Percentiles rank a stretch among this genome's conserved stretches.
phyloP scores from a whole-genome alignment of 2,113 vertebrate species.

The Tupaia tana region DNA sequence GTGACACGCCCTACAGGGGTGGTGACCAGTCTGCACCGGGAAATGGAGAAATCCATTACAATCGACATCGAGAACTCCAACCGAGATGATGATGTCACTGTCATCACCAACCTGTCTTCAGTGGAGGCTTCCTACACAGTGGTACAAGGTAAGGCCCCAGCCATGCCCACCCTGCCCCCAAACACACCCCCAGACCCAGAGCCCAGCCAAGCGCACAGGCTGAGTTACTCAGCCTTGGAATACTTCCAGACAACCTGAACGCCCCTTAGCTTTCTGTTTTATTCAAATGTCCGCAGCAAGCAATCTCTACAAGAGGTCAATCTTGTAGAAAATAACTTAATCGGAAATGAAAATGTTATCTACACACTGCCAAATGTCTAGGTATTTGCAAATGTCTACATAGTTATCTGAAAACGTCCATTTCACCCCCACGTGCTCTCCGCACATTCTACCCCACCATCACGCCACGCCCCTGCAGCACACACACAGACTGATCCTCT shows the following conservation, averaged over 20 bases:
- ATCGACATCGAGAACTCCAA: slow-evolving; percentile 99
- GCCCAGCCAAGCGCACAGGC: neutral
- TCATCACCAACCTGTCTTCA: slow-evolving; percentile 98
- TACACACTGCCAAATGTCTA: neutral
- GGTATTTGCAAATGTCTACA: neutral
- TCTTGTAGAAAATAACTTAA: neutral
- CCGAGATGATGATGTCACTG: slow-evolving; percentile 97
- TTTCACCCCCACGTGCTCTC: neutral
- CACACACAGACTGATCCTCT: neutral
- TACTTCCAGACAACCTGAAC: neutral
- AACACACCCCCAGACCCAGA: neutral
- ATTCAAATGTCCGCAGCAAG: neutral
- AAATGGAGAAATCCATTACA: slow-evolving; percentile 99
- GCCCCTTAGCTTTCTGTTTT: neutral
- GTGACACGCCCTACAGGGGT: slow-evolving; percentile 98
- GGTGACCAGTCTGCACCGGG: slow-evolving; percentile 98
- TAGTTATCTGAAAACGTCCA: neutral
- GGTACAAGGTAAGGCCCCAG: slow-evolving; percentile 93
- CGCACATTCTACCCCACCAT: neutral
- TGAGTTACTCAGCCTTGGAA: neutral
- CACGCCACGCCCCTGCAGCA: neutral
- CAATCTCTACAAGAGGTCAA: neutral
- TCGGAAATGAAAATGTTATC: neutral
- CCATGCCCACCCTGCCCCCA: slow-evolving; percentile 17
- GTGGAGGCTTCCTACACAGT: slow-evolving; percentile 99